Evolutionary conservation across 2,888 invertebrate species (phyloP), one percentile per base, ranked within the genome.

Genomic region (Tenthredo distinguenda): DNA sequence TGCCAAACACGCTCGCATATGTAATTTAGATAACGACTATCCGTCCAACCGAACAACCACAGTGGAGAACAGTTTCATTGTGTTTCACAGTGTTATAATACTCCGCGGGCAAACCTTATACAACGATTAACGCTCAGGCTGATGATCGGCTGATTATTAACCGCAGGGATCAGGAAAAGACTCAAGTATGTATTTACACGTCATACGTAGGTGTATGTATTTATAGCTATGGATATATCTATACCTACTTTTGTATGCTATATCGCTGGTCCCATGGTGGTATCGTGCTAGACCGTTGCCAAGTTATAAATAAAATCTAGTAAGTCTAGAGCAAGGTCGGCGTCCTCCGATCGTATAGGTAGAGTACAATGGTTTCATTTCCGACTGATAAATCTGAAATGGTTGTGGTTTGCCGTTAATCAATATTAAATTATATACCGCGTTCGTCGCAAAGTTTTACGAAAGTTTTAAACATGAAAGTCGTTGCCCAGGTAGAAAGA

Each of bases 241-340:
- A 21, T 37, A 18, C 55, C 7, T 55, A 55, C 6, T n/a, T n/a
- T 55, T 55, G 6, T 55, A 55, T 55, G 7, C n/a, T 55, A 12
- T 74, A 18, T 74, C 2, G 43, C 12, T 21, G 43, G 68, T 12
- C 26, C 18, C 34, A 68, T 34, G 68, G 68, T 18, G 34, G 68
- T 68, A 26, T 21, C 26, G 68, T 18, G 21, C 37, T n/a, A 74
- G 43, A 43, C 26, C 72, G 72, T 74, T 74, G 72, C 72, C 72
- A 74, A 74, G 72, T 74, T 74, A 74, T 74, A 74, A 74, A 74
- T 74, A 74, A 74, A 74, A 74, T 74, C 43, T 74, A 21, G 72
- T 43, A 6, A 21, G 43, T 74, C 26, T 74, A 37, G 72, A 74
- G 72, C 72, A 74, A 74, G 72, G 72, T 74, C 72, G 43, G 43